These are phyloP conservation scores for Xerus inauris DNA, from an alignment of 2,113 vertebrate species.

Conservation along the genomic window DNA sequence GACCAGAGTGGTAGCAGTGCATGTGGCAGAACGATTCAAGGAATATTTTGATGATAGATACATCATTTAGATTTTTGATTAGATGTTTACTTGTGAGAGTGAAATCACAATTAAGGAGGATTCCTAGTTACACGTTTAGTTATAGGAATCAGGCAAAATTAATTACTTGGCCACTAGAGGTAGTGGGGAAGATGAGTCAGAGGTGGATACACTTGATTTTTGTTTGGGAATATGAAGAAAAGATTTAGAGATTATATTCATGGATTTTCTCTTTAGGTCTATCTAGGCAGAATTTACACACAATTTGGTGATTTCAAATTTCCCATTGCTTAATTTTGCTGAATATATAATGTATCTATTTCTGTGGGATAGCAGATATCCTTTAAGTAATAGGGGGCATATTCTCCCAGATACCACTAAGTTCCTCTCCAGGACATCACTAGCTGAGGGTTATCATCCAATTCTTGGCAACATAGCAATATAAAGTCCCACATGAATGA, in stretches of 20 bases:
- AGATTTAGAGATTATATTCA: background rate
- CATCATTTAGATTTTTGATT: background rate
- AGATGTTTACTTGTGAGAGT: background rate
- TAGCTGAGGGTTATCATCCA: background rate
- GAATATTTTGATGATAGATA: background rate
- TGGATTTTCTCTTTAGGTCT: background rate
- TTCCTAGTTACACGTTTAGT: background rate
- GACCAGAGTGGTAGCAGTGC: background rate
- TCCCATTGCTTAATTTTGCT: background rate
- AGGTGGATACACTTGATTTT: background rate
- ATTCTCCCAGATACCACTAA: background rate
- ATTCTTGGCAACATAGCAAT: background rate
- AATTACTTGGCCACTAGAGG: background rate
- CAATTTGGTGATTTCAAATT: background rate
- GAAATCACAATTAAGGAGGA: background rate
- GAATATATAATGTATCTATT: background rate
- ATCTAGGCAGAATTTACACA: background rate
- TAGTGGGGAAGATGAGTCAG: background rate
- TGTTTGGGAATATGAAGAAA: background rate
- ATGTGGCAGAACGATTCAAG: background rate
- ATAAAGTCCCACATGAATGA: background rate
- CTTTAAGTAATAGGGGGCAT: background rate
- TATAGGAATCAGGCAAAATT: background rate
- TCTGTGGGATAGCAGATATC: background rate
- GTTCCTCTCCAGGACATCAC: background rate